Conservation (phyloP, 1,140 invertebrate genomes). For the Cataglyphis hispanica region DNA sequence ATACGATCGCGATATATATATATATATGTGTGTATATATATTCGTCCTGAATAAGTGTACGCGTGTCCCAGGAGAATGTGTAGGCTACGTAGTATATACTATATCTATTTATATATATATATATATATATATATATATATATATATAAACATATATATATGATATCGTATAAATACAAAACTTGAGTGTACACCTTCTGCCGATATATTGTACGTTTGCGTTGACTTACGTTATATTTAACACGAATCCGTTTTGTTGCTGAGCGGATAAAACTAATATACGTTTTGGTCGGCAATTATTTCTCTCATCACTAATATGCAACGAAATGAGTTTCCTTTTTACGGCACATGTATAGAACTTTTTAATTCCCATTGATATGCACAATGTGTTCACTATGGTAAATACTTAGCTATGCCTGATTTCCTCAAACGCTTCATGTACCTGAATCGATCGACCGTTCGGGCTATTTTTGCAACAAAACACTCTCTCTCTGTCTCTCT, state of each 20-base stretch:
- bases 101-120: constrained; percentile 57
- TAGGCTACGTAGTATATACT: constrained; percentile 53
- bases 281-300: constrained; percentile 84
- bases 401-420: constrained; percentile 87
- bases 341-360: constrained; percentile 90
- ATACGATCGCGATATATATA: constrained; percentile 13
- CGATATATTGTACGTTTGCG: constrained; percentile 81
- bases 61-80: constrained; percentile 53
- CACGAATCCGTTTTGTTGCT: constrained; percentile 83
- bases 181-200: constrained; percentile 84
- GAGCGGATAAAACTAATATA: constrained; percentile 80
- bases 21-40: too few relatives aligned
- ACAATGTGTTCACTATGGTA: constrained; percentile 87
- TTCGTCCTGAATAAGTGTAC: constrained; percentile 51
- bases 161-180: constrained; percentile 77
- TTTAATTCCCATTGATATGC: constrained; percentile 87
- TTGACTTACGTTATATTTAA: constrained; percentile 82
- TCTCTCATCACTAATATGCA: constrained; percentile 86
- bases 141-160: constrained; percentile 70
- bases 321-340: constrained; percentile 89
- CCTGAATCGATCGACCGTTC: constrained; percentile 86
- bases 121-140: constrained; percentile 57
- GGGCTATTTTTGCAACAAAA: constrained; percentile 84
- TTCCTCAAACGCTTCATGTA: constrained; percentile 86
- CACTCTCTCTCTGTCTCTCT: constrained; percentile 82